phyloP scores from a whole-genome alignment of 1,140 invertebrate species.

The Hirudo medicinalis region DNA sequence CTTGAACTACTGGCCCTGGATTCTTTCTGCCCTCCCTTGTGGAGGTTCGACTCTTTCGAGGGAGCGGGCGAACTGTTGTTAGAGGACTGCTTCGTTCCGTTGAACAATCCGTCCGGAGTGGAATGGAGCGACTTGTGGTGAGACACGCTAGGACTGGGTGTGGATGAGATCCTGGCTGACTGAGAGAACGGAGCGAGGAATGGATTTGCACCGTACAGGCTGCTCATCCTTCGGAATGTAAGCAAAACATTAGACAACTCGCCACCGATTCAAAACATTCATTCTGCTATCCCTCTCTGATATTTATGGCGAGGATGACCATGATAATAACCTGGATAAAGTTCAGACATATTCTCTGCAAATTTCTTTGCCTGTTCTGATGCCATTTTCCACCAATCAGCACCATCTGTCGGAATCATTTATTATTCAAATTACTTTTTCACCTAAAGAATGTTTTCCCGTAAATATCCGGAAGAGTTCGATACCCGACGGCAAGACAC shows the following conservation, averaged over 20 bases:
- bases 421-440: too few species aligned
- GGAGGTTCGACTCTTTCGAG: neutral
- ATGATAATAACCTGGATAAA: neutral
- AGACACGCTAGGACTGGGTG: neutral
- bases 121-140: constrained; percentile 1
- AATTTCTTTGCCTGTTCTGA: constrained; percentile 12
- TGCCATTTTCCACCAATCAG: constrained; percentile 15
- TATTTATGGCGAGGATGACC: neutral
- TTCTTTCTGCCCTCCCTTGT: neutral
- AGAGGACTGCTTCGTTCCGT: neutral
- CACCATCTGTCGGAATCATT: constrained; percentile 1
- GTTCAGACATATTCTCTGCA: neutral
- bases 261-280: neutral
- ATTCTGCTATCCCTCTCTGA: neutral
- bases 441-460: too few species aligned
- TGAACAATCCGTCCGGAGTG: neutral
- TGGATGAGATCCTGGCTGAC: neutral
- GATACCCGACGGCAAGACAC: too few species aligned
- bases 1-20: neutral
- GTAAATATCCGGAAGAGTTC: too few species aligned
- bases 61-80: neutral
- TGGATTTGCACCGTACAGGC: neutral
- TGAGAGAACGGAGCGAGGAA: neutral
- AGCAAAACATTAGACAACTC: neutral
- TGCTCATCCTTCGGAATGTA: constrained; percentile 5